A percentile compares a stretch with the other conserved stretches of the same genome.
Evolutionary conservation across 2,797 vertebrate genomes (phyloP).

Genomic region (Sylvilagus floridanus): DNA sequence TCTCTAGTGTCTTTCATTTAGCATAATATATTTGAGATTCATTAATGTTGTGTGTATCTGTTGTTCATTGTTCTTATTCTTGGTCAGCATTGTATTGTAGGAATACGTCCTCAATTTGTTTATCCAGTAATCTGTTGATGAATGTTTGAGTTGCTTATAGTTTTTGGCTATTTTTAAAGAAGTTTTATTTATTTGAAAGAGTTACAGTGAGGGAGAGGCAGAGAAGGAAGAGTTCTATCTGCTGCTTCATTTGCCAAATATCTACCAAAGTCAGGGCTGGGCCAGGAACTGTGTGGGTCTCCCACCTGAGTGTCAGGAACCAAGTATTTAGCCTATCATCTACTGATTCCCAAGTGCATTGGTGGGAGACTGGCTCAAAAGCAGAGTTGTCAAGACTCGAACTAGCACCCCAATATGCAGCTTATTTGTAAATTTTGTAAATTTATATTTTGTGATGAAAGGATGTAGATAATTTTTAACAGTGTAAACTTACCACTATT

Average conservation of each 20-base stretch:
- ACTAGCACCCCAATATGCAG: not conserved
- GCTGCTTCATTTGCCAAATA: too few species aligned
- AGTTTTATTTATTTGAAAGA: too few species aligned
- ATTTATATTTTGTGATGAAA: not conserved
- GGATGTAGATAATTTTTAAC: not conserved
- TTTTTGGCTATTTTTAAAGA: not conserved
- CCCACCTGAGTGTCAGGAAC: too few species aligned
- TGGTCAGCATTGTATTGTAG: not conserved
- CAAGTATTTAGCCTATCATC: too few species aligned
- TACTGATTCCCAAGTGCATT: too few species aligned
- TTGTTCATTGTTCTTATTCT: conserved; percentile 1
- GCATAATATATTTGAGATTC: not conserved
- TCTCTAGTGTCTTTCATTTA: not conserved
- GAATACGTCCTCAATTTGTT: not conserved
- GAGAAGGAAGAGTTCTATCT: too few species aligned
- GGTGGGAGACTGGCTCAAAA: too few species aligned
- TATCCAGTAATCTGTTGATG: not conserved
- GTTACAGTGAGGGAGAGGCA: too few species aligned
- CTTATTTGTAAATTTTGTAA: not conserved
- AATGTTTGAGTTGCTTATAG: not conserved
- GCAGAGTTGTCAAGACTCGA: too few species aligned
- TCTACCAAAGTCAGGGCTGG: too few species aligned
- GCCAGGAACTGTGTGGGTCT: too few species aligned
- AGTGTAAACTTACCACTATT: conserved; percentile 52
- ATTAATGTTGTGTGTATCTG: not conserved